Percentiles rank a stretch among this genome's conserved stretches.
These are phyloP conservation scores for Mareca strepera DNA, from an alignment of 2,797 vertebrate genomes.

Conservation along the genomic window DNA sequence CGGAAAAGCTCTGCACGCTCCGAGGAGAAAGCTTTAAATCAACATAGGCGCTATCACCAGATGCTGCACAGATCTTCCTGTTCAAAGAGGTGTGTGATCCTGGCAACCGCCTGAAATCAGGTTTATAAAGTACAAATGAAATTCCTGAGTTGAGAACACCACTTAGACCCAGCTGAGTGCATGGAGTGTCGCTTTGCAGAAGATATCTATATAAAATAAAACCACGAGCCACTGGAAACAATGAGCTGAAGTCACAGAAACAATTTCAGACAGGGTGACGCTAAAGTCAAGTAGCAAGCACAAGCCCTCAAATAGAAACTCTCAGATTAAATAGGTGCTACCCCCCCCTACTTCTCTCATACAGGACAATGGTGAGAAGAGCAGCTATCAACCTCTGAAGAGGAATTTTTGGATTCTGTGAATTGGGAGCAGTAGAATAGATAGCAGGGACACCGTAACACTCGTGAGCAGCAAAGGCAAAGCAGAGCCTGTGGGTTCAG, in stretches of 20 bases:
- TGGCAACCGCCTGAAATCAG: background rate
- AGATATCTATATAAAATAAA: background rate
- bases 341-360: background rate
- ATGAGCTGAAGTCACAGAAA: background rate
- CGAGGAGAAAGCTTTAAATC: conserved; percentile 39
- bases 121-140: background rate
- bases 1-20: conserved; percentile 11
- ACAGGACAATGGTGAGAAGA: background rate
- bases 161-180: background rate
- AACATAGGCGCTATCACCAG: background rate
- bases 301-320: background rate
- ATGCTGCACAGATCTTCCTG: conserved; percentile 21
- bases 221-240: background rate
- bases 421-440: accelerated
- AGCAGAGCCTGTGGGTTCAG: background rate
- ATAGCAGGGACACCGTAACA: background rate
- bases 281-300: background rate
- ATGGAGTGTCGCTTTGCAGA: background rate
- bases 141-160: background rate
- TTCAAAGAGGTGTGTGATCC: conserved; percentile 20
- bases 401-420: background rate
- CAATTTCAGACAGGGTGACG: background rate
- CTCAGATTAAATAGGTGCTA: background rate
- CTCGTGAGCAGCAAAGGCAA: background rate
- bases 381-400: background rate